Evolutionary conservation across 1,140 invertebrate genomes (phyloP), one percentile per base, ranked within the genome.

Genomic region (Drosophila lacteicornis): DNA sequence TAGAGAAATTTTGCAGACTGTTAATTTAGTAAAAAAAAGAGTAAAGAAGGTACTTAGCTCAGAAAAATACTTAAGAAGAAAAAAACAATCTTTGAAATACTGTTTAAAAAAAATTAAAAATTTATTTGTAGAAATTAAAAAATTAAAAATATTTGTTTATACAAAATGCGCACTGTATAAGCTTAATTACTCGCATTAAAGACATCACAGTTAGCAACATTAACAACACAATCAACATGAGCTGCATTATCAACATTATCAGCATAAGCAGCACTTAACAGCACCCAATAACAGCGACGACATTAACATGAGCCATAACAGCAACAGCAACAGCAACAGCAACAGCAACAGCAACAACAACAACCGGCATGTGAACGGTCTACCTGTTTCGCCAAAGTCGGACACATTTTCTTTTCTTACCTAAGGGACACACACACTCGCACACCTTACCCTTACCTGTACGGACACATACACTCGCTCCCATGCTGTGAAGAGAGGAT

Each of bases 371-470:
- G 50, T 69, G 67, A 59, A 57, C 68, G 55, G 84, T 88, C 85
- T 88, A 88, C 84, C 84, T 88, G 84, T 88, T 56, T 88, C 80
- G 66, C 77, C 25, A 68, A 81, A 90, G 85, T 90, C 80, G 84
- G 85, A 75, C 80, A 81, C 74, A 84, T 88, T 88, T 88, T 90
- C 81, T 84, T 81, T 74, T 78, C 84, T 88, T 90, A 84, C 84
- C 84, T 88, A 90, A 88, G 80, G 80, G 84, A 84, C 76, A 47
- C 49, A 46, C 56, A 42, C 55, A 58, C 17, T 40, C 8, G 46
- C 27, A 58, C 38, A 63, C 19, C 5, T 61, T 61, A 69, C 58
- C 47, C 45, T 61, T 85, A 85, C 82, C 82, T 87, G 79, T 60
- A 40, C 19, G 68, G 27, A 43, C 36, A 63, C 56, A 65, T 56